Base-by-base conservation (phyloP, 92 coral and sea anemone genomes). In the Porites evermanni region DNA sequence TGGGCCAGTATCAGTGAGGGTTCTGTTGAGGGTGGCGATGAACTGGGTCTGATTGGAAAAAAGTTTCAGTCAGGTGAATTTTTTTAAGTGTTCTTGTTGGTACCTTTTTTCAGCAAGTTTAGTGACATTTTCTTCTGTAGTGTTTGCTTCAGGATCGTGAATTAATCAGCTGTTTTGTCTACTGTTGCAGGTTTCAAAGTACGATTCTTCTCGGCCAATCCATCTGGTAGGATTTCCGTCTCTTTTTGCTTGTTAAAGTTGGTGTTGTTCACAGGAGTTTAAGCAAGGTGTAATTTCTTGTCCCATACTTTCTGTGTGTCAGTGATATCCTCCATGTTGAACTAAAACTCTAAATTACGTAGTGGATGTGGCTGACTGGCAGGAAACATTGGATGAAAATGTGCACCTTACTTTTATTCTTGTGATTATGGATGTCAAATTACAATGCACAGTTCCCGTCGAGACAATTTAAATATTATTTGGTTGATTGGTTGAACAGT, bases 1-100 rank as follows among this genome's bases (percentile, higher is more conserved):
- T 97, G 99, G 99, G 94, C 98, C 92, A 97, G 98, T 86, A 88
- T 94, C 53, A 89, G 86, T 65, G 93, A 97, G 93, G 99, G 99
- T 84, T 97, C 94, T 58, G 99, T 89, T 61, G 92, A 90, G 60
- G 99, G 99, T 59, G 95, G 95, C 52, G 98, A 95, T 67, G 99
- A 97, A 87, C 87, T 97, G 92, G 99, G 99, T 86, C 94, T 97
- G 47, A 97, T 97, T 93, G 99, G 99, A 53, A 97, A 97, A 87
- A 97, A 97, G 79, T 97, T 97, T 90, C 98, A 90, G 76, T 86
- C 98, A 86, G 98, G 99, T 97, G 71, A 89, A 80, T 67, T 8
- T 26, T 32, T 38, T 38, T 38, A 38, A 89, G 80, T 72, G 13
- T 26, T 29, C 4, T 29, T 44, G 16, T 16, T 9, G 67, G 32